Conservation (phyloP, 2,888 invertebrate genomes). For the Drosophila incognita region DNA sequence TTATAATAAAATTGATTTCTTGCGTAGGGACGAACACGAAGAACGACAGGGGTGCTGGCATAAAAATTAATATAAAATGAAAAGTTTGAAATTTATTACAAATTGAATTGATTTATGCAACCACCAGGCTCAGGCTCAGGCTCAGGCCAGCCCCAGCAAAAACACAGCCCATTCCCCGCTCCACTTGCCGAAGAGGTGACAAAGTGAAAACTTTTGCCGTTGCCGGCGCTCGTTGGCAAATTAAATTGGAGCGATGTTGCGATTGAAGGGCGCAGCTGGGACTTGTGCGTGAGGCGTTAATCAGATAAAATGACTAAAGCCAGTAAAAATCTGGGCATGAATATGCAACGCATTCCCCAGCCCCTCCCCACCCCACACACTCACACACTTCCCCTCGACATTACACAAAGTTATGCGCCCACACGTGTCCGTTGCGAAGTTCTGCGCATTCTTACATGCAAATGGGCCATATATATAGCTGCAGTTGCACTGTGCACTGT, state of each 20-base stretch:
- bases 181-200: slow-evolving; percentile 62
- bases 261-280: slow-evolving; percentile 39
- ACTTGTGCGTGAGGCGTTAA: slow-evolving; percentile 61
- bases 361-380: not conserved
- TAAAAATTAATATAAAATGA: slow-evolving; percentile 80
- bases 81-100: slow-evolving; percentile 80
- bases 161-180: not conserved
- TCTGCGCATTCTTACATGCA: slow-evolving; percentile 36
- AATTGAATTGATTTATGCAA: slow-evolving; percentile 79
- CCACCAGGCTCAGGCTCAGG: slow-evolving; percentile 11
- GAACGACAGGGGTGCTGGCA: slow-evolving; percentile 54
- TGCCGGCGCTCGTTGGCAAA: slow-evolving; percentile 54
- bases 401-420: slow-evolving; percentile 63
- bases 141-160: not conserved
- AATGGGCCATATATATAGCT: slow-evolving; percentile 22
- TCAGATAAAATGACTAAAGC: slow-evolving; percentile 65
- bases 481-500: slow-evolving; percentile 25
- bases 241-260: slow-evolving; percentile 58
- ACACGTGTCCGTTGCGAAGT: slow-evolving; percentile 46
- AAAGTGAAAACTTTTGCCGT: slow-evolving; percentile 71
- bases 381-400: not conserved
- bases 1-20: slow-evolving; percentile 78
- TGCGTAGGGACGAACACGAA: slow-evolving; percentile 27
- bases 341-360: slow-evolving; percentile 39
- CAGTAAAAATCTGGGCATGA: slow-evolving; percentile 42